Conservation (phyloP, 2,797 vertebrate species). For the Acipenser transmontanus region DNA sequence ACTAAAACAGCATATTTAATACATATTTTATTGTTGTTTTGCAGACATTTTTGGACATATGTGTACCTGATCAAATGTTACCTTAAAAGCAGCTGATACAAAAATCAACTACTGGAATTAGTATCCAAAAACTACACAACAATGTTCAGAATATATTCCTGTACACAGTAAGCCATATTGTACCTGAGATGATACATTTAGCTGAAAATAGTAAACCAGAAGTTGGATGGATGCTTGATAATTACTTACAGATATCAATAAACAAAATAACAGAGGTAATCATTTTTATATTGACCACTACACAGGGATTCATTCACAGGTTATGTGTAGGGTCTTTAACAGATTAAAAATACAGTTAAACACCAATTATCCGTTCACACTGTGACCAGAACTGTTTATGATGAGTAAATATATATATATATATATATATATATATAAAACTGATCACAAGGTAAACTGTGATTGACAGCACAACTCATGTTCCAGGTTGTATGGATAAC, state of each 20-base stretch:
- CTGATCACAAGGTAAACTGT: too few species aligned
- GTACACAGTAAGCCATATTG: conserved; percentile 40
- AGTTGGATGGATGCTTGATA: conserved; percentile 66
- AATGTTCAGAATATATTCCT: conserved; percentile 21
- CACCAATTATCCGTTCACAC: conserved; percentile 14
- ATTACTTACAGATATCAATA: conserved; percentile 27
- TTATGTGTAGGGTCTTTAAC: conserved; percentile 3
- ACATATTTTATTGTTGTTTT: conserved; percentile 41
- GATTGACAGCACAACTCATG: background rate
- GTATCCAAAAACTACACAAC: conserved; percentile 11
- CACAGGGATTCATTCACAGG: conserved; percentile 24
- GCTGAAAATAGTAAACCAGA: conserved; percentile 52
- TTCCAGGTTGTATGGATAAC: conserved; percentile 4
- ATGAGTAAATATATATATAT: background rate
- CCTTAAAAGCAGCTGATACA: conserved; percentile 7
- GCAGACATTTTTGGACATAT: conserved; percentile 27
- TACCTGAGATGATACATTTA: conserved; percentile 68
- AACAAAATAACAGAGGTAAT: conserved; percentile 48
- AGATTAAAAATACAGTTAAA: conserved; percentile 7
- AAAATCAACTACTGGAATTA: conserved; percentile 1
- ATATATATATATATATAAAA: too few species aligned
- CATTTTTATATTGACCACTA: conserved; percentile 38
- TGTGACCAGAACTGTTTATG: conserved; percentile 13
- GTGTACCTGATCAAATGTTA: conserved; percentile 15
- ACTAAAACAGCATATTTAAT: conserved; percentile 17